Conservation (phyloP, 2,113 vertebrate species). For the Actinemys pallida region DNA sequence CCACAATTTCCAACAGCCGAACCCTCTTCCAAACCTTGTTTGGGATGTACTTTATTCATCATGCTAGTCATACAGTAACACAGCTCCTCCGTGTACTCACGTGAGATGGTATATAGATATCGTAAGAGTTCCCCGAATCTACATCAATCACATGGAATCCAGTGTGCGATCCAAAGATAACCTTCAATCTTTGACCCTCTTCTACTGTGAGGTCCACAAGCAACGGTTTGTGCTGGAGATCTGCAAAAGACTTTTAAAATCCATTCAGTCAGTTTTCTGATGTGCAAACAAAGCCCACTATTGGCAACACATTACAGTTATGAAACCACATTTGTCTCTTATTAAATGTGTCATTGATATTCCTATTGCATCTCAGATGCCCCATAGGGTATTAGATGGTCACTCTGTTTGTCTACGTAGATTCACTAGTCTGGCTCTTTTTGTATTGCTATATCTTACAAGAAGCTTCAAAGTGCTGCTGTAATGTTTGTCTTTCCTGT, state of each 20-base stretch:
- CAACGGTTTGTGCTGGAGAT: conserved; percentile 96
- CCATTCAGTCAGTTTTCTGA: conserved; percentile 58
- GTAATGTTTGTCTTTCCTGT: neutral
- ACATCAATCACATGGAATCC: conserved; percentile 99
- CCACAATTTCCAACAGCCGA: neutral
- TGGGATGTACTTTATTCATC: neutral
- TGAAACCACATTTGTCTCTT: neutral
- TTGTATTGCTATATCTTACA: neutral
- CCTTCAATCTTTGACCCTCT: conserved; percentile 98
- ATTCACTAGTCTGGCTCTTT: neutral
- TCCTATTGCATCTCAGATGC: neutral
- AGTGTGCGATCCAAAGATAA: conserved; percentile 98
- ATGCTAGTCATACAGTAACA: neutral
- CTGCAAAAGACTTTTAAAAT: conserved; percentile 94
- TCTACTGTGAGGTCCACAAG: conserved; percentile 98
- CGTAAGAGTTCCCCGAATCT: conserved; percentile 97
- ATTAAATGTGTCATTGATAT: neutral
- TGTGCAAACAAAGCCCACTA: neutral
- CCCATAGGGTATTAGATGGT: neutral
- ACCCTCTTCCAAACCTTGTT: neutral
- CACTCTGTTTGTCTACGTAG: neutral
- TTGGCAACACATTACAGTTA: neutral
- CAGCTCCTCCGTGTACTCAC: conserved; percentile 80
- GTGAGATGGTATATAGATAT: conserved; percentile 99
- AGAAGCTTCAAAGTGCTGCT: neutral